phyloP scores from a whole-genome alignment of 2,888 invertebrate species.

The Cryptocephalus primarius region DNA sequence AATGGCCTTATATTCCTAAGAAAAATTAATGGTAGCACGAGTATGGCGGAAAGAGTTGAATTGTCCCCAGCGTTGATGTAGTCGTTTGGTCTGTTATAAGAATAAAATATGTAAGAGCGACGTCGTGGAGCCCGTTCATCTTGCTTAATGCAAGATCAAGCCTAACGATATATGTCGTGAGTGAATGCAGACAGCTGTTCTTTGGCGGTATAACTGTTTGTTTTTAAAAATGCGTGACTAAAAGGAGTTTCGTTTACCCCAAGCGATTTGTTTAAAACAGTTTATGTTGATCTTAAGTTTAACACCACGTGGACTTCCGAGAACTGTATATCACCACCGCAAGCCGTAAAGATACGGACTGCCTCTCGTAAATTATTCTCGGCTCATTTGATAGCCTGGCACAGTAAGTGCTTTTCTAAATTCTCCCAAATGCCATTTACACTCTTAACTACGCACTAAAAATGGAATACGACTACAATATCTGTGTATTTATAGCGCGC shows the following conservation, averaged over 20 bases:
- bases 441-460: conserved; percentile 18
- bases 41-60: too few relatives aligned
- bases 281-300: conserved; percentile 32
- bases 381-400: conserved; percentile 29
- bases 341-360: conserved; percentile 33
- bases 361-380: conserved; percentile 32
- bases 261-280: conserved; percentile 27
- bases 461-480: conserved; percentile 18
- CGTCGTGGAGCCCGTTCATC: conserved; percentile 4
- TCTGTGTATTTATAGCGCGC: conserved; percentile 12
- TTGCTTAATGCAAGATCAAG: conserved; percentile 7
- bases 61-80: too few relatives aligned
- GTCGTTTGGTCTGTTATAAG: too few relatives aligned
- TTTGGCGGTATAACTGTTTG: conserved; percentile 25
- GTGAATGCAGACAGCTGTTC: conserved; percentile 22
- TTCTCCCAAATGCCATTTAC: conserved; percentile 28
- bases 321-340: conserved; percentile 30
- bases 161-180: conserved; percentile 6
- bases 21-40: too few relatives aligned
- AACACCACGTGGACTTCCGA: conserved; percentile 35
- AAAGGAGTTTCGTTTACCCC: conserved; percentile 29
- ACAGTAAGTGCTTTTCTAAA: conserved; percentile 32
- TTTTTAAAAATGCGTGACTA: conserved; percentile 33
- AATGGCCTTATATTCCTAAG: too few relatives aligned
- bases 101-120: too few relatives aligned